Base-by-base conservation (phyloP, 2,888 invertebrate species). In the Drosophila robusta region DNA sequence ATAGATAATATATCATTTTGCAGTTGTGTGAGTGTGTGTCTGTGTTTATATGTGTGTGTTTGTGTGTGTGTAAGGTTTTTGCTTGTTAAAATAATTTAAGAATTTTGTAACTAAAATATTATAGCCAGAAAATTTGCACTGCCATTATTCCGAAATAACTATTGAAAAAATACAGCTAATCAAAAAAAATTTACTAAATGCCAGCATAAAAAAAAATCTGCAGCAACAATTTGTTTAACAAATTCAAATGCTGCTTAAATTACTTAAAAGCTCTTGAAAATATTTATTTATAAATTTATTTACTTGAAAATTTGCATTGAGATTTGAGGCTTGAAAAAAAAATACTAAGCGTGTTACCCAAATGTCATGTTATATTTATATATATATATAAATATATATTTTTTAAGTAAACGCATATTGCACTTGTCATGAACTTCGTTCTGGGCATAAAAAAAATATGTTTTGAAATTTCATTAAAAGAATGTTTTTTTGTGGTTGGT, bases 341-440 rank as follows among this genome's bases (percentile, higher is more conserved):
- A 55, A 16, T 58, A 34, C 41, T n/a, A 22, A 44, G 66, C 62
- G 55, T 56, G 46, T 49, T 51, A 55, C 41, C 47, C 60, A 46
- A 72, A 50, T 29, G 29, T 50, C 16, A 22, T 55, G 24, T 29
- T 44, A 42, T n/a, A 36, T 16, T 29, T 32, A 9, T 16, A 44
- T 22, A 32, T 22, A 22, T 16, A 38, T 45, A 34, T 16, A 39
- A 22, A 8, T 18, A 32, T 54, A 18, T 34, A 55, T 16, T 49
- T 45, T 47, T 45, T 38, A 70, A 63, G 60, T 63, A 63, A 82
- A 80, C 72, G 78, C 80, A 85, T 85, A 82, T 82, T 82, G 82
- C 82, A 82, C 82, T 80, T 72, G 46, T 62, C 66, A 47, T 70
- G 82, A 82, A 82, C 86, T 82, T 82, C 62, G 86, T 82, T 82